phyloP scores from a whole-genome alignment of 2,888 invertebrate species.

The Coelogynopora nodosa region DNA sequence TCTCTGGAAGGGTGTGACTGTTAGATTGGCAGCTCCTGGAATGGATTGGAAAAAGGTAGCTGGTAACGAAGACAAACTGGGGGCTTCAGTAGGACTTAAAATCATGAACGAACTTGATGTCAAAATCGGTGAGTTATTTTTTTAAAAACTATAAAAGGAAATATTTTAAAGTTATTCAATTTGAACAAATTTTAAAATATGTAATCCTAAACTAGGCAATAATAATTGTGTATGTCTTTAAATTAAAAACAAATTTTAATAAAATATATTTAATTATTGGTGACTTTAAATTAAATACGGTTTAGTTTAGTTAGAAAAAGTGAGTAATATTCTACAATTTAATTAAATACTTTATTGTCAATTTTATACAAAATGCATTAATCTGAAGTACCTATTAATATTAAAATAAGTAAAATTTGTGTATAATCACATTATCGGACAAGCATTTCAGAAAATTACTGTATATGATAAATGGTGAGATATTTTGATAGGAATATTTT shows the following conservation, averaged over 20 bases:
- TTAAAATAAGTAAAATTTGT: background rate
- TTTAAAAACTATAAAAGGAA: background rate
- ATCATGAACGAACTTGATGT: conserved; percentile 51
- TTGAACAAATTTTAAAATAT: background rate
- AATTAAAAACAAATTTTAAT: too few species aligned
- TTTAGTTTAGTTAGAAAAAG: too few species aligned
- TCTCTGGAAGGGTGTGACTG: conserved; percentile 45
- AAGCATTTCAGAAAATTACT: too few species aligned
- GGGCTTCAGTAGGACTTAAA: conserved; percentile 52
- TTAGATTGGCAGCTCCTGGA: conserved; percentile 51
- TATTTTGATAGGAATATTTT: too few species aligned
- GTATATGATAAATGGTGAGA: too few species aligned
- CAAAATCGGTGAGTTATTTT: conserved; percentile 45
- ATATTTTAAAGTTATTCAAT: too few species aligned
- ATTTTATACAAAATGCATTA: too few species aligned
- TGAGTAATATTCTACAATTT: too few species aligned
- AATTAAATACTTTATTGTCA: too few species aligned
- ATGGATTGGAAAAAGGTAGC: conserved; percentile 52
- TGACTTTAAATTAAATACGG: too few species aligned
- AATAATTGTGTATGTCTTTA: too few species aligned
- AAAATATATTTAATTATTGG: too few species aligned
- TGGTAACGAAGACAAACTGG: conserved; percentile 50
- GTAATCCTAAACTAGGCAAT: background rate
- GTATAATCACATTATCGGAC: background rate
- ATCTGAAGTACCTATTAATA: background rate